A percentile compares a stretch with the other conserved stretches of the same genome.
phyloP scores from a whole-genome alignment of 2,797 vertebrate genomes.

The Intellagama lesueurii region DNA sequence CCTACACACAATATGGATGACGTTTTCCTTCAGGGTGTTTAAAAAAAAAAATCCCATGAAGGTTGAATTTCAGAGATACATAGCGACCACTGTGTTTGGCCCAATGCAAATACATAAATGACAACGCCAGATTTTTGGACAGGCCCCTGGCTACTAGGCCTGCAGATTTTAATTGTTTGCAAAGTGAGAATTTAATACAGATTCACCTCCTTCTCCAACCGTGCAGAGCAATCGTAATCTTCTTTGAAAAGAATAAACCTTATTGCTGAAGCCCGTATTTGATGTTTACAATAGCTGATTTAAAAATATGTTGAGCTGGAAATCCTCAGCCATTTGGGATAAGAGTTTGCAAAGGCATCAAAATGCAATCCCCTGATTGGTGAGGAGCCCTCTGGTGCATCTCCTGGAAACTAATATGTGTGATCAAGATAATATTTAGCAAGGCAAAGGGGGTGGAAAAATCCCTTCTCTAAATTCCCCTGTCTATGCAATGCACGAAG shows the following conservation, averaged over 20 bases:
- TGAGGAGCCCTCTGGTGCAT: neutral
- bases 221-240: neutral
- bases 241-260: neutral
- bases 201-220: neutral
- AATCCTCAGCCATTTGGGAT: rapidly evolving
- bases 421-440: constrained; percentile 21
- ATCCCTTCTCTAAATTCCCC: neutral
- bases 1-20: neutral
- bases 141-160: neutral
- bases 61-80: neutral
- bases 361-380: neutral
- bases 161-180: neutral
- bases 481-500: neutral
- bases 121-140: rapidly evolving
- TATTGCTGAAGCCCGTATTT: neutral
- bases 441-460: neutral
- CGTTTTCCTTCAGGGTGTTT: neutral
- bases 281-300: neutral
- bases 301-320: neutral
- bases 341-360: constrained; percentile 2
- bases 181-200: neutral
- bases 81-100: neutral
- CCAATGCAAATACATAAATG: neutral
- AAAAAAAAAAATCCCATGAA: neutral
- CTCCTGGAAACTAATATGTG: neutral